A percentile compares a stretch with the other conserved stretches of the same genome.
These are phyloP conservation scores for Dexiosoma caninum DNA, from an alignment of 2,888 invertebrate genomes.

Conservation along the genomic window DNA sequence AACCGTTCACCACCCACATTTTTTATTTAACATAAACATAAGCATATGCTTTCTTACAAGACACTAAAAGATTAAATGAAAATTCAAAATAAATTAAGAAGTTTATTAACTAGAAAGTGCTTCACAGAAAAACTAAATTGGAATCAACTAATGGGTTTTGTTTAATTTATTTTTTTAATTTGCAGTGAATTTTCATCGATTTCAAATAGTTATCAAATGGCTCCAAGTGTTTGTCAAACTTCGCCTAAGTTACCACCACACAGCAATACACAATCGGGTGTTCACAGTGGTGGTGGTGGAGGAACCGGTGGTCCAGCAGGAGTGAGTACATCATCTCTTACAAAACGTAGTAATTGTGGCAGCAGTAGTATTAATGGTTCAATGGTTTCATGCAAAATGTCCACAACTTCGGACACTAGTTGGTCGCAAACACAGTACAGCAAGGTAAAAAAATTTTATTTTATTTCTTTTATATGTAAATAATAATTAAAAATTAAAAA, in stretches of 20 bases:
- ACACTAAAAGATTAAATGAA: not conserved
- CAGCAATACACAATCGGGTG: conserved; percentile 64
- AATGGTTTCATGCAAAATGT: conserved; percentile 75
- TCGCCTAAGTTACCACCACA: conserved; percentile 72
- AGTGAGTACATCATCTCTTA: conserved; percentile 65
- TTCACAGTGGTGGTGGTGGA: conserved; percentile 59
- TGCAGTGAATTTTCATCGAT: conserved; percentile 78
- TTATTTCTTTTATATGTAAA: not conserved
- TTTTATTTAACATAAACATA: too few species aligned
- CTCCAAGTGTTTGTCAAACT: conserved; percentile 78
- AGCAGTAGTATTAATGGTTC: conserved; percentile 73
- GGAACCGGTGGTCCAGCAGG: conserved; percentile 36
- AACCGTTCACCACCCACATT: not conserved
- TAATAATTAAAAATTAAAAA: not conserved
- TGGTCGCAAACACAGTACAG: conserved; percentile 76
- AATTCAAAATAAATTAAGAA: not conserved
- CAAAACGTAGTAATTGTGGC: conserved; percentile 70
- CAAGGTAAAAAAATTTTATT: conserved; percentile 68
- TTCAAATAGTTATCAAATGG: conserved; percentile 78
- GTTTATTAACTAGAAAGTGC: conserved; percentile 1
- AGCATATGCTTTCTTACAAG: too few species aligned
- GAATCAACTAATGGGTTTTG: conserved; percentile 19
- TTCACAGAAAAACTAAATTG: too few species aligned
- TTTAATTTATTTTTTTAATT: conserved; percentile 62
- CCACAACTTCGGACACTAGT: conserved; percentile 75